Percentiles rank a stretch among this genome's conserved stretches.
These are phyloP conservation scores for Trichopria drosophilae DNA, from an alignment of 2,888 invertebrate species.

Conservation along the genomic window DNA sequence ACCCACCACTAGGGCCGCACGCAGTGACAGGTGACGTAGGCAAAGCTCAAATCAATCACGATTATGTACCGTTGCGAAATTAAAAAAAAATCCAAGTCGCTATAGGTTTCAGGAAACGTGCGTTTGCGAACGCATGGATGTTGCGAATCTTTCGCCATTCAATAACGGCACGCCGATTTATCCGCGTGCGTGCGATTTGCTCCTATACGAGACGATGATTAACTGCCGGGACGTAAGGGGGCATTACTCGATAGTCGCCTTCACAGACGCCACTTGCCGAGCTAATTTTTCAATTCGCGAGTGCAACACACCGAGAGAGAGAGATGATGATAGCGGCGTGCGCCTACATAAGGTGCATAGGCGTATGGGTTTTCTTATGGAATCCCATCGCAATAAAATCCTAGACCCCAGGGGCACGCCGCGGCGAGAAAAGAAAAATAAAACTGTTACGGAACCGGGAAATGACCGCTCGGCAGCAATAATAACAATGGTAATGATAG, in stretches of 20 bases:
- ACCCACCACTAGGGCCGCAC: conserved; percentile 32
- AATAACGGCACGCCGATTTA: too few species aligned
- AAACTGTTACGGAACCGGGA: conserved; percentile 4
- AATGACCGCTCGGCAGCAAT: not conserved
- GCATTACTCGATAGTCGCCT: too few species aligned
- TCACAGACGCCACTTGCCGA: too few species aligned
- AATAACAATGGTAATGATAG: conserved; percentile 18
- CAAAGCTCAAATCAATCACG: too few species aligned
- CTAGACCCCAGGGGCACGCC: conserved; percentile 14
- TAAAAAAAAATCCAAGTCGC: conserved; percentile 4
- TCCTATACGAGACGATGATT: too few species aligned
- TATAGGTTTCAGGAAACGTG: conserved; percentile 8
- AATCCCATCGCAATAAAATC: not conserved
- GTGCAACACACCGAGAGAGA: too few species aligned
- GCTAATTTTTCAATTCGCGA: too few species aligned
- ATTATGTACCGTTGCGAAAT: conserved; percentile 29
- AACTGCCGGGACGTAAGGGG: too few species aligned
- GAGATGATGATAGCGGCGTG: too few species aligned
- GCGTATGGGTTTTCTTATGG: conserved; percentile 34
- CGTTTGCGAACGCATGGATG: conserved; percentile 42
- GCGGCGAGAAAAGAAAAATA: conserved; percentile 14
- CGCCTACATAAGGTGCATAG: too few species aligned
- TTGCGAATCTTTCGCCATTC: too few species aligned
- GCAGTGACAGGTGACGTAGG: conserved; percentile 36
- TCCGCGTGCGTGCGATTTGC: too few species aligned